Conservation (phyloP, 2,888 invertebrate species). For the Eulithis prunata region DNA sequence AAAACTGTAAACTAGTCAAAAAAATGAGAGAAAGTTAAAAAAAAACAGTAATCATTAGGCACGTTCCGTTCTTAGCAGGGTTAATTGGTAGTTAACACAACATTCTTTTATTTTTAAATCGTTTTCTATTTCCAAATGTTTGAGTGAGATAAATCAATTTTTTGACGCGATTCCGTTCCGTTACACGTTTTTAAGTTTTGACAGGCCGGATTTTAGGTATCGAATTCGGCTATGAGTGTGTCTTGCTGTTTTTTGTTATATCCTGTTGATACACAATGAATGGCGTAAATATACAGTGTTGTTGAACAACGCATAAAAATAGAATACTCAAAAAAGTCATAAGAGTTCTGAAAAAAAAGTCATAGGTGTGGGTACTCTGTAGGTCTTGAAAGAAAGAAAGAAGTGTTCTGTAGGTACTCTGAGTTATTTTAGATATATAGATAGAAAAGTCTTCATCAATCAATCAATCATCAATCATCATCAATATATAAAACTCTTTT, state of each 20-base stretch:
- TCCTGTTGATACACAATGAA: constrained; percentile 49
- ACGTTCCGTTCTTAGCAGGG: constrained; percentile 41
- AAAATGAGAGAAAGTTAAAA: constrained; percentile 1
- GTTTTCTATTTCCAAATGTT: constrained; percentile 51
- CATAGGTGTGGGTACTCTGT: too few species aligned
- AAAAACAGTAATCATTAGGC: constrained; percentile 19
- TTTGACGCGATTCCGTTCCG: constrained; percentile 74
- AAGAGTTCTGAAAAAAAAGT: too few species aligned
- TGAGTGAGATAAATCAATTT: constrained; percentile 74
- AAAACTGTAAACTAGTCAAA: neutral
- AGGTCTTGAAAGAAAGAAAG: too few species aligned
- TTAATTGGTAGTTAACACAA: constrained; percentile 68
- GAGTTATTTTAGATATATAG: too few species aligned
- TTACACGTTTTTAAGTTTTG: constrained; percentile 70
- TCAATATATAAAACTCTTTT: too few species aligned
- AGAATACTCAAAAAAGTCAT: too few species aligned
- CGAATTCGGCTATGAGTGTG: constrained; percentile 57
- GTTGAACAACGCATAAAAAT: too few species aligned
- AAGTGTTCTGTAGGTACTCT: too few species aligned
- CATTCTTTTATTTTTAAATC: constrained; percentile 51
- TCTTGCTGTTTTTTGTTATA: constrained; percentile 59
- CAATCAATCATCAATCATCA: too few species aligned
- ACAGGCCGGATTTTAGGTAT: constrained; percentile 75
- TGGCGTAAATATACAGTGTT: constrained; percentile 15
- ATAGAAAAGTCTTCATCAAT: too few species aligned